Evolutionary conservation across 2,888 invertebrate genomes (phyloP).

Genomic region (Anticlea derivata): DNA sequence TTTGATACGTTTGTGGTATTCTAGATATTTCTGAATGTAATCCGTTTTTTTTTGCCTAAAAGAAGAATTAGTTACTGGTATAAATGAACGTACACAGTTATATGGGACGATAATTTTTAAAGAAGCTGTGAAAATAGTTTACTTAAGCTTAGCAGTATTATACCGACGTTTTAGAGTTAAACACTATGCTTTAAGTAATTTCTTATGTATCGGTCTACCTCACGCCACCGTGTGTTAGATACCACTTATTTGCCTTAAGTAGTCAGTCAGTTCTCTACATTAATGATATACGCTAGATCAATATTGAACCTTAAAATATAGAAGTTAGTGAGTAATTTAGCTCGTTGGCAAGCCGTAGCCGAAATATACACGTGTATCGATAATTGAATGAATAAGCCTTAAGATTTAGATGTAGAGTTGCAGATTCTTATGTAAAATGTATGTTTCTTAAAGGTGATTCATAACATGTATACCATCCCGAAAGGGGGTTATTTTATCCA

Average conservation of each 20-base stretch:
- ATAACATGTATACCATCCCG: too few species aligned
- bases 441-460: too few species aligned
- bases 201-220: constrained; percentile 67
- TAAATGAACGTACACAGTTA: not conserved
- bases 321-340: constrained; percentile 36
- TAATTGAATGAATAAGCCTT: constrained; percentile 35
- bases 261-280: constrained; percentile 26
- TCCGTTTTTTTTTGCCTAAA: too few species aligned
- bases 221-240: constrained; percentile 60
- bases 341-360: constrained; percentile 46
- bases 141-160: constrained; percentile 72
- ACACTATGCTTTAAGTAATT: constrained; percentile 48
- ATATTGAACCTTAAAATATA: constrained; percentile 34
- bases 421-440: not conserved
- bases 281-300: constrained; percentile 26
- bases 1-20: too few species aligned
- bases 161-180: constrained; percentile 57
- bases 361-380: constrained; percentile 51
- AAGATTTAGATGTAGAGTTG: constrained; percentile 15
- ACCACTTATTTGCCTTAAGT: constrained; percentile 36
- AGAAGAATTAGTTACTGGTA: too few species aligned
- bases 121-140: constrained; percentile 10
- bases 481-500: too few species aligned
- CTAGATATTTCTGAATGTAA: too few species aligned
- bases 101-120: not conserved